phyloP scores from a whole-genome alignment of 92 coral and sea anemone species.

The Chrysogorgia sp. region DNA sequence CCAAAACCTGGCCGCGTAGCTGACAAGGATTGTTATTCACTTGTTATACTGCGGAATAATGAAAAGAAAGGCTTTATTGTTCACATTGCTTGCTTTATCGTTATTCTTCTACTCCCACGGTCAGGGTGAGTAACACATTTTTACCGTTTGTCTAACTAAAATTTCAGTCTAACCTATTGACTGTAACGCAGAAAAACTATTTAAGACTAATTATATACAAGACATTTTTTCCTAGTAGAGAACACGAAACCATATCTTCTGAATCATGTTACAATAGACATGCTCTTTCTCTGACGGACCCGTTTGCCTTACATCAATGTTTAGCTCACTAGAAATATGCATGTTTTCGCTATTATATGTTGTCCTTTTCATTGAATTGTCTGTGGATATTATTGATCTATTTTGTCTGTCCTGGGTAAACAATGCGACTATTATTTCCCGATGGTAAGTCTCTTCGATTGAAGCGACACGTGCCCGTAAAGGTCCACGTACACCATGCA shows the following conservation, averaged over 20 bases:
- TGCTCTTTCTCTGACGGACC: no score
- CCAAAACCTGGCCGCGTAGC: background rate
- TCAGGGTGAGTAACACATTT: slow-evolving; percentile 26
- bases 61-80: slow-evolving; percentile 50
- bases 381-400: no score
- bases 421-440: no score
- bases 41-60: slow-evolving; percentile 23
- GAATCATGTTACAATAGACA: no score
- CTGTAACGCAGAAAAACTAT: background rate
- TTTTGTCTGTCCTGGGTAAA: no score
- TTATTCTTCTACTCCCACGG: slow-evolving; percentile 31
- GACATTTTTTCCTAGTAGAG: background rate
- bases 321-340: no score
- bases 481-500: no score
- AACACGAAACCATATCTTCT: background rate
- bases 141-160: background rate
- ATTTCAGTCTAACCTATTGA: background rate
- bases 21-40: slow-evolving; percentile 1
- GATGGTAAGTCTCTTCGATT: no score
- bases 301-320: no score
- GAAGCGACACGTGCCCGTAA: no score
- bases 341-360: no score
- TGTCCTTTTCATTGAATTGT: no score
- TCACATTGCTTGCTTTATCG: slow-evolving; percentile 46
- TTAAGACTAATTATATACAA: background rate